Evolutionary conservation across 2,113 vertebrate genomes (phyloP).

Genomic region (Nerophis lumbriciformis): DNA sequence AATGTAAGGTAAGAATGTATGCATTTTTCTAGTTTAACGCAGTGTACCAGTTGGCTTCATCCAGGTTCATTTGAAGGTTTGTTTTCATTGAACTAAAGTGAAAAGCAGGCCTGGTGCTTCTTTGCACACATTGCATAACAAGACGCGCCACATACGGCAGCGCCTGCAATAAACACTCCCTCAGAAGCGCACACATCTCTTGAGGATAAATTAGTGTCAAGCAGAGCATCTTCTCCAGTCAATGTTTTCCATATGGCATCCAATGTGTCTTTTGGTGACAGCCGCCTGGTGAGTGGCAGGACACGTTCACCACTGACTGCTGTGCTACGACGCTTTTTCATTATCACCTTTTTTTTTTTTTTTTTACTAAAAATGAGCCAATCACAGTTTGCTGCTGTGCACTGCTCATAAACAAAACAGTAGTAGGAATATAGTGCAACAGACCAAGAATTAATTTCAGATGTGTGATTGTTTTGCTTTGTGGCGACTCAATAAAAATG

Average conservation of each 20-base stretch:
- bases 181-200: slow-evolving; percentile 15
- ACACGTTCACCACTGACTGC: slow-evolving; percentile 38
- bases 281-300: slow-evolving; percentile 28
- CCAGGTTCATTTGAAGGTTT: not conserved
- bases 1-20: too few species aligned
- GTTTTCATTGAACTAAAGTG: not conserved
- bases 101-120: slow-evolving; percentile 1
- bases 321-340: slow-evolving; percentile 54
- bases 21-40: not conserved
- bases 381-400: slow-evolving; percentile 32
- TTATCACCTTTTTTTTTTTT: slow-evolving; percentile 49
- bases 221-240: slow-evolving; percentile 8
- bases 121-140: slow-evolving; percentile 13
- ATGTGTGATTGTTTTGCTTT: not conserved
- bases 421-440: slow-evolving; percentile 25
- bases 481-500: too few species aligned
- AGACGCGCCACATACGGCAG: slow-evolving; percentile 3
- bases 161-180: slow-evolving; percentile 15
- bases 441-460: not conserved
- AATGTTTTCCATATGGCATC: slow-evolving; percentile 26
- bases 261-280: slow-evolving; percentile 10
- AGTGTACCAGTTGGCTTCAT: not conserved
- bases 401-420: slow-evolving; percentile 51
- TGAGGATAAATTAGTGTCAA: slow-evolving; percentile 24
- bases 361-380: slow-evolving; percentile 46